Evolutionary conservation across 23 tunicate species (phyloP).

Genomic region (Phallusia fumigata): DNA sequence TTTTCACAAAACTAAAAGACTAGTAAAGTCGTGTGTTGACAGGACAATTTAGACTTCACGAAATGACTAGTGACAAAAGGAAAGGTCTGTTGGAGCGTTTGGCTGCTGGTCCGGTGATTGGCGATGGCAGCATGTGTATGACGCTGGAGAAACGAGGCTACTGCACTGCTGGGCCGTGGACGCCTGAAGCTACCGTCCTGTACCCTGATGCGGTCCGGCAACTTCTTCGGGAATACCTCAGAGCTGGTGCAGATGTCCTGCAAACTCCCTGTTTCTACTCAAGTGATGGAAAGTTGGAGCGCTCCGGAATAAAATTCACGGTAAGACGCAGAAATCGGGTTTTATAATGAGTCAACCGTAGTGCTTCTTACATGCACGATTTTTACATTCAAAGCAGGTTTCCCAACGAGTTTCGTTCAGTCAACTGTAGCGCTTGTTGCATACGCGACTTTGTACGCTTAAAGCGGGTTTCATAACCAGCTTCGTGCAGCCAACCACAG

Average conservation of each 20-base stretch:
- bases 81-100: constrained; percentile 52
- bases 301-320: not conserved
- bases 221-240: constrained; percentile 70
- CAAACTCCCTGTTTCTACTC: constrained; percentile 76
- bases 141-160: constrained; percentile 84
- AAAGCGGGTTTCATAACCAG: no score
- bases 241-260: constrained; percentile 83
- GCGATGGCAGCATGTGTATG: constrained; percentile 93
- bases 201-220: constrained; percentile 84
- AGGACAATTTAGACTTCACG: no score
- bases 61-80: not conserved
- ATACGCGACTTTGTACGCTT: no score
- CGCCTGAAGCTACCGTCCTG: constrained; percentile 76
- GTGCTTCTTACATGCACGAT: no score
- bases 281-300: constrained; percentile 52
- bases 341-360: no score
- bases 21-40: no score
- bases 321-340: not conserved
- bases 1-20: no score
- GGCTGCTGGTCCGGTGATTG: constrained; percentile 76
- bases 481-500: no score
- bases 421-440: no score
- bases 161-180: constrained; percentile 64
- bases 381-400: no score
- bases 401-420: no score